Conservation (phyloP, 1,140 invertebrate species). For the Eriosoma lanigerum region DNA sequence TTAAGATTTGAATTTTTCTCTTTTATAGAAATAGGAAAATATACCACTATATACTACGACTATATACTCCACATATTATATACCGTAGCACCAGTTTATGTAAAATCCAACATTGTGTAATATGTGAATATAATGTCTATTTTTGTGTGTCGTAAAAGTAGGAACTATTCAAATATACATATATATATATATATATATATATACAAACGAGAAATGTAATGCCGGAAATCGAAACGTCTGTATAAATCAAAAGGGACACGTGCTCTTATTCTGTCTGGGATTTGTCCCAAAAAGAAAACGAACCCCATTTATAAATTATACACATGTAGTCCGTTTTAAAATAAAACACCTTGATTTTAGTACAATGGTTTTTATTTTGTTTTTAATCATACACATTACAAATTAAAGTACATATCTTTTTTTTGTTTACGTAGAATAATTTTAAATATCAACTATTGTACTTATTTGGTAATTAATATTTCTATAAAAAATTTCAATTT, state of each 20-base stretch:
- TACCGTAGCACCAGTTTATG: background rate
- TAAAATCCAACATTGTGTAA: conserved; percentile 18
- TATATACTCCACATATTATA: too few species aligned
- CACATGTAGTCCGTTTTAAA: conserved; percentile 1
- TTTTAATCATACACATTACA: background rate
- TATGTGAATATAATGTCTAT: conserved; percentile 13
- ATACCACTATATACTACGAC: background rate
- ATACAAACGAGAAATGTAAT: conserved; percentile 37
- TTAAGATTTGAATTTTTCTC: background rate
- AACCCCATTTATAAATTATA: conserved; percentile 17
- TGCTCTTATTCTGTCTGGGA: conserved; percentile 46
- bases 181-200: background rate
- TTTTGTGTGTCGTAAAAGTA: conserved; percentile 47
- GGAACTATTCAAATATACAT: background rate
- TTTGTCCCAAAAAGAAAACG: conserved; percentile 25
- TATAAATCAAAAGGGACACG: conserved; percentile 46
- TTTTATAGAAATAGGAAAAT: too few species aligned
- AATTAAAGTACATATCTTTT: background rate
- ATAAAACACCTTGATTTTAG: conserved; percentile 7
- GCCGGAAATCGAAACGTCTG: conserved; percentile 51
- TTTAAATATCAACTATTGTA: background rate
- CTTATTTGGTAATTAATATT: background rate
- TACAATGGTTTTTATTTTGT: background rate
- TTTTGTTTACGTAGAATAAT: too few species aligned
- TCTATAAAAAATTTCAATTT: background rate